Evolutionary conservation across 2,888 invertebrate species (phyloP), one percentile per base, ranked within the genome.

Genomic region (Drosophila heteroneura): DNA sequence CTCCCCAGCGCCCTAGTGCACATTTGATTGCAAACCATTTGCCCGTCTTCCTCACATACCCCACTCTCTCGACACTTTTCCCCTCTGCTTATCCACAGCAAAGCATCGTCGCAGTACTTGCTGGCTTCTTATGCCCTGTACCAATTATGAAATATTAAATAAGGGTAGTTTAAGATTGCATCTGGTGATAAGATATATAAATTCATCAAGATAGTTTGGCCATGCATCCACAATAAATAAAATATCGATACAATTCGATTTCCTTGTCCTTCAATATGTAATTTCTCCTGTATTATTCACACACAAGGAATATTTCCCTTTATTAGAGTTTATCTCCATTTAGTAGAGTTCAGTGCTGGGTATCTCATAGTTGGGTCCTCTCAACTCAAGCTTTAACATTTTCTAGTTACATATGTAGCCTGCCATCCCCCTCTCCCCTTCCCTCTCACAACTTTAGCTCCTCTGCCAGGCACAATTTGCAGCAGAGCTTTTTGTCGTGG

Each of bases 21-120:
- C 85, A 86, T 81, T 90, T 88, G 81, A 90, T 90, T 85, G 89
- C 85, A 83, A 89, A 76, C 89, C 86, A 90, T 85, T 90, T 88
- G 76, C 81, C 70, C 74, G 70, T 61, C 65, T 57, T 69, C 32
- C 66, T 41, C 28, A 33, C 69, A 64, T 54, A 10, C 41, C 22
- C 30, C 10, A 33, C 30, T n/a, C 52, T 37, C 33, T 14, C 56
- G 30, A 41, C 74, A 58, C 44, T 49, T n/a, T 16, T 39, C 7
- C 57, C 16, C 41, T 5, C 37, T 1, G 35, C 41, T 22, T 52
- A 14, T 35, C 57, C 52, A 14, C 37, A 28, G n/a, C 63, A 65
- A 57, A 47, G 54, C 37, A 41, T 54, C 12, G 32, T 26, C 59
- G 58, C 67, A 61, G 74, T 70, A 70, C 68, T 70, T 52, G 30